Evolutionary conservation across 2,113 vertebrate species (phyloP), one percentile per base, ranked within the genome.

Genomic region (Psettodes erumei): DNA sequence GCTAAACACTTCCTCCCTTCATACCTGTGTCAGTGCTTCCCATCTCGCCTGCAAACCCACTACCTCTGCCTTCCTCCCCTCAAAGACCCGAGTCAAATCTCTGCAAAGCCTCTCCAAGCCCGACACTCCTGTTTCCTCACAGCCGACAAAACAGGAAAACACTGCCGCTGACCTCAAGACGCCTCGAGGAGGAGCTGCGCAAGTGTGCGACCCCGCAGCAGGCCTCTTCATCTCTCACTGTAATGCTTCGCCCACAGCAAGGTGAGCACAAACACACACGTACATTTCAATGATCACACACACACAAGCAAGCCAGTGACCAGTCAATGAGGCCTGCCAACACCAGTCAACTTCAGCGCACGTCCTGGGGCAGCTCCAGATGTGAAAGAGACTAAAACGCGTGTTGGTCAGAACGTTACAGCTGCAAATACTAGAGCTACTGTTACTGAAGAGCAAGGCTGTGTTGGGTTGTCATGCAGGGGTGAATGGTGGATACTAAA

Each of bases 351-450:
- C 84, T 66, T 88, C 86, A 81, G 66, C 2, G 2, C 50, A 59
- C 2, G 48, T 81, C 80, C 75, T 7, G 50, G 68, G 79, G 86
- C 79, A 40, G 76, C 61, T 71, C 72, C 86, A 90, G 86, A 89
- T 89, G 87, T 84, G 79, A 82, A 70, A 82, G 85, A 74, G 85
- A 74, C 75, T 72, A 77, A 76, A 59, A 71, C 45, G 37, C 43
- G 21, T 64, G 79, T 72, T 67, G 71, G 75, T 77, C 72, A 56
- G 40, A 79, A 30, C 45, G 65, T 54, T 69, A 58, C 77, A 71
- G 66, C 78, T 73, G 50, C 38, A 84, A 56, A 73, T 71, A 16
- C 35, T 61, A 16, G 23, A 69, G 69, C 62, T 82, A 33, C 73
- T 64, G 48, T 79, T 35, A 33, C 64, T 38, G 53, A 56, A 30